These are phyloP conservation scores for Anoplophora glabripennis DNA, from an alignment of 1,140 invertebrate genomes.

Conservation along the genomic window DNA sequence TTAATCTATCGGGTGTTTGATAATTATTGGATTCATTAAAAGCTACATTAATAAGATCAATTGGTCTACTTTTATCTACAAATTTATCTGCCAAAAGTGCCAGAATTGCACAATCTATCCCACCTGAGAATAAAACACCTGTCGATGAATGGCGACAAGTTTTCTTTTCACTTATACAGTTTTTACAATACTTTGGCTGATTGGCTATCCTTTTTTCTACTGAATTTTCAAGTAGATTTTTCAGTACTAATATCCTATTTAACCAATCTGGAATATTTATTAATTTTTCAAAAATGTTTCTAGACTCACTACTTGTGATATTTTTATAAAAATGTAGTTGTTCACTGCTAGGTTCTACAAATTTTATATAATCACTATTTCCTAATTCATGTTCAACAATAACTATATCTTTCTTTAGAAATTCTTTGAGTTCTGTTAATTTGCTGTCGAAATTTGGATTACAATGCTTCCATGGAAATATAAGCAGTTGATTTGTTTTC, in stretches of 20 bases:
- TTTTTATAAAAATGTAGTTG: constrained; percentile 35
- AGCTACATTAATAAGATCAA: constrained; percentile 97
- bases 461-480: constrained; percentile 49
- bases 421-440: constrained; percentile 45
- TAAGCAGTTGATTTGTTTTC: constrained; percentile 45
- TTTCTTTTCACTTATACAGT: constrained; percentile 53
- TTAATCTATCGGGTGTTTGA: constrained; percentile 78
- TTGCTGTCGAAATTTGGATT: constrained; percentile 43
- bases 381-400: constrained; percentile 12
- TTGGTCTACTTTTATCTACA: constrained; percentile 65
- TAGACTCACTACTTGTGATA: constrained; percentile 44
- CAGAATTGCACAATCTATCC: constrained; percentile 89
- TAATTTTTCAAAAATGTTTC: constrained; percentile 48
- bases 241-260: constrained; percentile 52
- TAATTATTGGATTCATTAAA: constrained; percentile 66
- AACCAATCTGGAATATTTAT: constrained; percentile 46
- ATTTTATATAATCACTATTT: constrained; percentile 17
- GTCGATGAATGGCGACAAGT: constrained; percentile 70
- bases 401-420: constrained; percentile 46
- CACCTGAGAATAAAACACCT: constrained; percentile 91
- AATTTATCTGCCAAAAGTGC: constrained; percentile 76
- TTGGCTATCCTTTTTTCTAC: constrained; percentile 61
- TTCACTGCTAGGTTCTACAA: constrained; percentile 17
- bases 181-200: constrained; percentile 65
- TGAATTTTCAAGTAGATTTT: constrained; percentile 59